A percentile compares a stretch with the other conserved stretches of the same genome.
Evolutionary conservation across 1,140 invertebrate species (phyloP).

Genomic region (Rhynchophorus ferrugineus): DNA sequence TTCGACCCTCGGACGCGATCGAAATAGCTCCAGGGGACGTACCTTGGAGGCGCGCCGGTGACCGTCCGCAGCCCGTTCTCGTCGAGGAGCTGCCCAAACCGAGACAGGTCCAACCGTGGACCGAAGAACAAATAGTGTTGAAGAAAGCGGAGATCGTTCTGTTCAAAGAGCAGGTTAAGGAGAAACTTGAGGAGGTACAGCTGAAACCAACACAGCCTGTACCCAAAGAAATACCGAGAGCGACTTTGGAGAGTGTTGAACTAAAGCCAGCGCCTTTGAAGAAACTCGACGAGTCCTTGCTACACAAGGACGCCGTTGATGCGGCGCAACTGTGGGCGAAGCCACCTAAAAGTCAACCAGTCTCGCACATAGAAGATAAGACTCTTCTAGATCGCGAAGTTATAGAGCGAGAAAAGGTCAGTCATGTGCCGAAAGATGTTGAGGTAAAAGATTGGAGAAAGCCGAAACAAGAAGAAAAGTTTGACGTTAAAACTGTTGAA

Average conservation of each 20-base stretch:
- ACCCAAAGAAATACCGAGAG: slow-evolving; percentile 38
- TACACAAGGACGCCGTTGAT: too few relatives aligned
- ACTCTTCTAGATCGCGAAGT: background rate
- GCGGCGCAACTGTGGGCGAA: background rate
- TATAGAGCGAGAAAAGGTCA: slow-evolving; percentile 1
- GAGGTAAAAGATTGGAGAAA: slow-evolving; percentile 14
- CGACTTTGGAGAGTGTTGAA: slow-evolving; percentile 29
- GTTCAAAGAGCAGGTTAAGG: slow-evolving; percentile 39
- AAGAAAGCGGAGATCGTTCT: slow-evolving; percentile 40
- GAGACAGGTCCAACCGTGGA: slow-evolving; percentile 39
- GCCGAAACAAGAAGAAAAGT: slow-evolving; percentile 20
- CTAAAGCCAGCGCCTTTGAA: slow-evolving; percentile 19
- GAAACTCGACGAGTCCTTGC: slow-evolving; percentile 22
- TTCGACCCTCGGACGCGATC: slow-evolving; percentile 39
- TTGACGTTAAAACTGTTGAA: background rate
- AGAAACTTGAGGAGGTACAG: slow-evolving; percentile 30
- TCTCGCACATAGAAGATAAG: slow-evolving; percentile 13
- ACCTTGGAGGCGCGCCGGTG: slow-evolving; percentile 41
- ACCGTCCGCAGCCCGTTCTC: slow-evolving; percentile 1
- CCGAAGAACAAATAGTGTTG: slow-evolving; percentile 40
- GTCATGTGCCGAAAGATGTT: background rate
- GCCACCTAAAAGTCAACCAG: background rate
- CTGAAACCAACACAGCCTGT: slow-evolving; percentile 24
- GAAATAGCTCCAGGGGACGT: slow-evolving; percentile 46
- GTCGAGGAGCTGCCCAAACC: slow-evolving; percentile 4